These are phyloP conservation scores for Agonopterix subpropinquella DNA, from an alignment of 2,888 invertebrate genomes.

Conservation along the genomic window DNA sequence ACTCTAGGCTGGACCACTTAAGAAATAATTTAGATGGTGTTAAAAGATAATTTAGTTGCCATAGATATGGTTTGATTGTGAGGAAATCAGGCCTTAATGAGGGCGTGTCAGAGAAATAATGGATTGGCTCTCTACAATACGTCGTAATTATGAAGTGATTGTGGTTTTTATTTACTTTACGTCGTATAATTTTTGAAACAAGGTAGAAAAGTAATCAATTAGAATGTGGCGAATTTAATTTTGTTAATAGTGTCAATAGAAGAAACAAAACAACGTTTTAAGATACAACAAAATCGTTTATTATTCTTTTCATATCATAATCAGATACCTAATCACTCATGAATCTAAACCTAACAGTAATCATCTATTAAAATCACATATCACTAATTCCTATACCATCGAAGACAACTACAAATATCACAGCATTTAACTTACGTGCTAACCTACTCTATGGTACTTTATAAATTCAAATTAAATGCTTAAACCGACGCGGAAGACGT, in stretches of 20 bases:
- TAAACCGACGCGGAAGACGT: constrained; percentile 56
- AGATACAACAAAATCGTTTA: too few species aligned
- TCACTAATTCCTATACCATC: constrained; percentile 23
- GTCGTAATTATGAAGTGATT: too few species aligned
- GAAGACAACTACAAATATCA: constrained; percentile 44
- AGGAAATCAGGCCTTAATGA: background rate
- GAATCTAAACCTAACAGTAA: too few species aligned
- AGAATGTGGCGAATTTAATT: too few species aligned
- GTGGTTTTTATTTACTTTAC: too few species aligned
- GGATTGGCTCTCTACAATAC: too few species aligned
- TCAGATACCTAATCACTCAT: too few species aligned
- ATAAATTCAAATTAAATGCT: constrained; percentile 28
- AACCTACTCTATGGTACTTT: constrained; percentile 40
- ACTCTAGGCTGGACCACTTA: background rate
- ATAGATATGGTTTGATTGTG: background rate
- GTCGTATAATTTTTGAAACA: too few species aligned
- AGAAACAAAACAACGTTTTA: too few species aligned
- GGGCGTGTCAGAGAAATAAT: background rate
- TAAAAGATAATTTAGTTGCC: background rate
- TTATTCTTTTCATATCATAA: too few species aligned
- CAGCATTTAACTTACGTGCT: constrained; percentile 54
- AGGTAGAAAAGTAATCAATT: too few species aligned
- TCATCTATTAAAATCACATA: background rate
- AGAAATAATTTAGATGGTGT: background rate
- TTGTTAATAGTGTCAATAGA: too few species aligned